A percentile compares a stretch with the other conserved stretches of the same genome.
phyloP scores from a whole-genome alignment of 92 coral and sea anemone genomes.

The Bergia sp. region DNA sequence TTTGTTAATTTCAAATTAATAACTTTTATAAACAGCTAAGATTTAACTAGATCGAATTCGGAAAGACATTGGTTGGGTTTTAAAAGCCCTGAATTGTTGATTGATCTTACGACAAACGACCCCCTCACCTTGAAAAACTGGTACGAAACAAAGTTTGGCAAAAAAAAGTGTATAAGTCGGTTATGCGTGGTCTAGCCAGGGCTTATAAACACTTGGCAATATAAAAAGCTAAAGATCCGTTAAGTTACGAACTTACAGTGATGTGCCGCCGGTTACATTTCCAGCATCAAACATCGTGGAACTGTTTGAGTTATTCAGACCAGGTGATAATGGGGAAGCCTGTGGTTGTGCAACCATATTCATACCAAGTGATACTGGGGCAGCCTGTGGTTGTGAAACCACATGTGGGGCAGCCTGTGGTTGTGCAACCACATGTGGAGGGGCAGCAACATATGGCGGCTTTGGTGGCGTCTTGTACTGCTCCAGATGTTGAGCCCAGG shows the following conservation, averaged over 20 bases:
- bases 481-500: constrained; percentile 46
- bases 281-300: constrained; percentile 19
- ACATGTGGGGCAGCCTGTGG: constrained; percentile 27
- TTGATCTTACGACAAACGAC: neutral
- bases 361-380: constrained; percentile 6
- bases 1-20: neutral
- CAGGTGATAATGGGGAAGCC: constrained; percentile 16
- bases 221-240: neutral
- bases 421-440: constrained; percentile 25
- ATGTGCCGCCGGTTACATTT: neutral
- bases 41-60: neutral
- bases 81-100: neutral
- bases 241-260: constrained; percentile 2
- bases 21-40: neutral
- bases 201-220: neutral
- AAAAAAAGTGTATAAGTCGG: too few relatives aligned
- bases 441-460: neutral
- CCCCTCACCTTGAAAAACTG: too few relatives aligned
- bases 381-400: constrained; percentile 34
- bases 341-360: constrained; percentile 30
- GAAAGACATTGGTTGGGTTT: neutral
- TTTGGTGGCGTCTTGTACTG: constrained; percentile 42
- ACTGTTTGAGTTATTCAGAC: constrained; percentile 19
- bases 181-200: too few relatives aligned
- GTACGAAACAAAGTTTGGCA: too few relatives aligned